Evolutionary conservation across 2,888 invertebrate species (phyloP).

Genomic region (Trissolcus japonicus): DNA sequence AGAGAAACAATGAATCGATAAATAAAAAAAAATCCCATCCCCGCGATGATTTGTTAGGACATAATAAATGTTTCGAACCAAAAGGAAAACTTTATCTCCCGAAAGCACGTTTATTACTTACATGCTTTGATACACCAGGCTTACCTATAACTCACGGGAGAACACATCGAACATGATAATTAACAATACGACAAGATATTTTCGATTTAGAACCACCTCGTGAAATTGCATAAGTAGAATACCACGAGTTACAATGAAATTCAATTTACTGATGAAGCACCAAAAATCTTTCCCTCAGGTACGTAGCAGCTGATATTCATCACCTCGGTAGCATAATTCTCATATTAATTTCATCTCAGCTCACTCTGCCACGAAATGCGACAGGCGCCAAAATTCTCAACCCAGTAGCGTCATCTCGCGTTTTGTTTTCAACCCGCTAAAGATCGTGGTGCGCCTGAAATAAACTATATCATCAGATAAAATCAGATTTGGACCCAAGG

Average conservation of each 20-base stretch:
- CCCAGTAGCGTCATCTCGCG: too few species aligned
- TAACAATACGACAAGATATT: neutral
- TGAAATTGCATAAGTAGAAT: constrained; percentile 1
- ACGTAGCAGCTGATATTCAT: too few species aligned
- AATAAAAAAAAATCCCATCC: too few species aligned
- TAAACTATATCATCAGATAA: neutral
- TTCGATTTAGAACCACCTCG: neutral
- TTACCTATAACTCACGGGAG: neutral
- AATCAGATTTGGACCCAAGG: neutral
- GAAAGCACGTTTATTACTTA: too few species aligned
- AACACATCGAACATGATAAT: constrained; percentile 2
- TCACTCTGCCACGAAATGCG: neutral
- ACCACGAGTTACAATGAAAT: neutral
- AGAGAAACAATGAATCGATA: too few species aligned
- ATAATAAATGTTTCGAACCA: too few species aligned
- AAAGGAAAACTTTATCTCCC: too few species aligned
- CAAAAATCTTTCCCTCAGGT: constrained; percentile 1
- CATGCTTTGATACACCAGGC: neutral
- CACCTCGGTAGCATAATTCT: too few species aligned
- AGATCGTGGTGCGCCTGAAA: neutral
- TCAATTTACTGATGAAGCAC: constrained; percentile 10
- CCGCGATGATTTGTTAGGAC: too few species aligned
- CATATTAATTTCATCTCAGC: neutral
- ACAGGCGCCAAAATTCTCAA: too few species aligned
- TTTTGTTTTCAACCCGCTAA: neutral